Evolutionary conservation across 2,888 invertebrate species (phyloP), one percentile per base, ranked within the genome.

Genomic region (Drosophila dives): DNA sequence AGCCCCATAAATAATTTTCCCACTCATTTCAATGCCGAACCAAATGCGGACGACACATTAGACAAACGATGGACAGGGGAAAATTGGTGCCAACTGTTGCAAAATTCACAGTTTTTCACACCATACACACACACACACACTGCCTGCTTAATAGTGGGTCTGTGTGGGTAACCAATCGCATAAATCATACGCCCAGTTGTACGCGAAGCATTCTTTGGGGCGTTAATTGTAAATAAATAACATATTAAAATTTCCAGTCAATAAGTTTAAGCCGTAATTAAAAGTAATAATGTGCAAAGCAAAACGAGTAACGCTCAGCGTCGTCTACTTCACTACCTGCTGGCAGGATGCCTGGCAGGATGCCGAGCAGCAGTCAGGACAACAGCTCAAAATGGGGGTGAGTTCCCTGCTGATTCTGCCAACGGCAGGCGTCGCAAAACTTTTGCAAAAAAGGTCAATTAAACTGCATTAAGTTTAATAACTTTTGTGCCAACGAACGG

Each of bases 241-340:
- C 86, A 90, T 90, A 90, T 86, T 86, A 86, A 90, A 90, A 90
- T 86, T 86, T 86, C 88, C 86, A 89, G 83, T 90, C 90, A 90
- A 88, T 90, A 81, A 83, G 81, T 81, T 86, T 90, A 85, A 90
- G 86, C 88, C 83, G 77, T 86, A 90, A 86, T 86, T 90, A 89
- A 88, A 88, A 86, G 86, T 79, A 87, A 89, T 85, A 89, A 88
- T 88, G 86, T 79, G 83, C 74, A 42, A 63, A 64, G 53, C 48
- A 62, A 54, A 66, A 70, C 62, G 67, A 62, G 62, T 63, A 79
- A 40, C 58, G 61, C 32, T 71, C 33, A 33, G 45, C 45, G 23
- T 23, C 45, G 49, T 61, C 60, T 40, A 61, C 56, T 49, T 20
- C 59, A 67, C 71, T 75, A 79, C 82, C 82, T 82, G 79, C 82